Base-by-base conservation (phyloP, 1,140 invertebrate genomes). In the Solenopsis invicta region DNA sequence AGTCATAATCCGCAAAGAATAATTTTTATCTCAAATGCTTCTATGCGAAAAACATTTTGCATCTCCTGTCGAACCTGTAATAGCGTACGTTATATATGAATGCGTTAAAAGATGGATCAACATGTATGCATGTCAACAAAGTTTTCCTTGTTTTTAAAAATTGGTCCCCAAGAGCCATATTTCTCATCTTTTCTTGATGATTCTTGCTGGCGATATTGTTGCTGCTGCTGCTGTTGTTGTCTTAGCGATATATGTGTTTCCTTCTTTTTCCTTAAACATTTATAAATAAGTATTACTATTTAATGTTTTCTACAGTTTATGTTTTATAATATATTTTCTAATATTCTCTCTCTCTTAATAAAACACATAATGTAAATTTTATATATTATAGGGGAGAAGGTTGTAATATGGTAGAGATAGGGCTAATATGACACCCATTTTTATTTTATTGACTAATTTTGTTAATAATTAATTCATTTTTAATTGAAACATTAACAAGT, bases 51-150 rank as follows among this genome's bases (percentile, higher is more conserved):
- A 66, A 24, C 18, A 59, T 37, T 1, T 67, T 34, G 45, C 37
- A 24, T 10, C 8, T 84, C 5, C 13, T 41, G 69, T 64, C 18
- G 16, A 45, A 13, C 24, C 52, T 8, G n/a, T 10, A 56, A 13
- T 37, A 37, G 37, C 12, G 18, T 13, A 8, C 0, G 54, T 50
- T 16, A 85, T 56, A 10, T 41, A 50, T 6, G 8, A 13, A 12
- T 50, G 24, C 4, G 6, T 41, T 59, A 21, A 80, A 54, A 78
- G 1, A 50, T 41, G 54, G 21, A 45, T 92, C 62, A 97, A 93
- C 96, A 97, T 92, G 96, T 94, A 92, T 98, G 97, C 96, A 97
- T 97, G 85, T 96, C 96, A 24, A 96, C 94, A 91, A 97, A 98
- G 90, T 97, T 96, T 88, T 97, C 95, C 91, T 97, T 97, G 95